A percentile compares a stretch with the other conserved stretches of the same genome.
Conservation (phyloP, 2,113 vertebrate genomes). For the Hipposideros armiger region DNA sequence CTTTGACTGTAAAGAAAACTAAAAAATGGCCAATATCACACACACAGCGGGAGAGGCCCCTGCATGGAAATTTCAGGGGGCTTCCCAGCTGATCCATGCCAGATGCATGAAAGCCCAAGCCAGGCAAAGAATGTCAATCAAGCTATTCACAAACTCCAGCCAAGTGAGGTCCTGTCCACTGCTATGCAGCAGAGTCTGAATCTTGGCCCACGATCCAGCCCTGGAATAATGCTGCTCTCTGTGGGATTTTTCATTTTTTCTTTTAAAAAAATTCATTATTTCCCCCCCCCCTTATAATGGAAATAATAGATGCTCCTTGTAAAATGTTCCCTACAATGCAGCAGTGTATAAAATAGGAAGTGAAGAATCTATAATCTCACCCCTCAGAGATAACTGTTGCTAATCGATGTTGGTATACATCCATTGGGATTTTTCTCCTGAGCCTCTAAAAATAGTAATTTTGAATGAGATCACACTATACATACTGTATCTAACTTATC, state of each 20-base stretch:
- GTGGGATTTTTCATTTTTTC: slow-evolving; percentile 38
- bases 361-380: slow-evolving; percentile 52
- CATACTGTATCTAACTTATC: slow-evolving; percentile 8
- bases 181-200: slow-evolving; percentile 34
- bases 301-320: slow-evolving; percentile 65
- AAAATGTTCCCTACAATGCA: slow-evolving; percentile 51
- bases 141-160: slow-evolving; percentile 58
- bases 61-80: slow-evolving; percentile 71
- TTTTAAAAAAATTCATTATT: slow-evolving; percentile 49
- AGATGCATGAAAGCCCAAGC: slow-evolving; percentile 62
- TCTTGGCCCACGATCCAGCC: slow-evolving; percentile 66
- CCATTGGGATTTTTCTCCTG: not conserved
- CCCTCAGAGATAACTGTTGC: slow-evolving; percentile 56
- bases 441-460: slow-evolving; percentile 62
- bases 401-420: not conserved
- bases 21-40: slow-evolving; percentile 48
- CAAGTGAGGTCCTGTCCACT: slow-evolving; percentile 59
- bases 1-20: slow-evolving; percentile 15
- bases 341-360: slow-evolving; percentile 53
- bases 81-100: slow-evolving; percentile 63
- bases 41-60: slow-evolving; percentile 27
- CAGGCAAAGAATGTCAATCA: slow-evolving; percentile 61
- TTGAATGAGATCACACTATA: slow-evolving; percentile 38
- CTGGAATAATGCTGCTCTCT: slow-evolving; percentile 69
- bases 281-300: slow-evolving; percentile 28